These are phyloP conservation scores for Empidonax traillii DNA, from an alignment of 2,113 vertebrate species.

Conservation along the genomic window DNA sequence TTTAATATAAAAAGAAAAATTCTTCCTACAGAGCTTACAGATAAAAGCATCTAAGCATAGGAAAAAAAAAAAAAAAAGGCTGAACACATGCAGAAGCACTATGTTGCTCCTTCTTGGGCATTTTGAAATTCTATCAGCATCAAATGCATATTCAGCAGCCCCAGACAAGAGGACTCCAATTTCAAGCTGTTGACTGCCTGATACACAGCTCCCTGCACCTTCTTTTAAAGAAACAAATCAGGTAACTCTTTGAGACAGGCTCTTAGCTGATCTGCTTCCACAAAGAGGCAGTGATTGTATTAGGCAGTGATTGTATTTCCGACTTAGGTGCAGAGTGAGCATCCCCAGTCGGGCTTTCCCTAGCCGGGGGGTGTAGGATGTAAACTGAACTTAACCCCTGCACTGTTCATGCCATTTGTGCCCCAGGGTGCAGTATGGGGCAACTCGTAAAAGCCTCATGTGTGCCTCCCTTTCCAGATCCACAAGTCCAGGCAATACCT, in stretches of 20 bases:
- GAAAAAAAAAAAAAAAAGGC: background rate
- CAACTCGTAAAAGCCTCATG: background rate
- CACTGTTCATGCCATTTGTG: rapidly evolving
- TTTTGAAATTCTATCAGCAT: background rate
- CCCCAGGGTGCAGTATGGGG: rapidly evolving
- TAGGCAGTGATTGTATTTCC: background rate
- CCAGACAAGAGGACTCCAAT: background rate
- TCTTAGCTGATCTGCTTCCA: background rate
- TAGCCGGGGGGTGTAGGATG: background rate
- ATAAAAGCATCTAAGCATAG: background rate
- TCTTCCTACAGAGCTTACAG: background rate
- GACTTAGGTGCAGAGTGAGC: rapidly evolving
- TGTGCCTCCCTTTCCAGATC: background rate
- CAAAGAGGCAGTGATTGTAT: background rate
- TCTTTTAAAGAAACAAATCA: background rate
- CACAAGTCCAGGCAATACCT: background rate
- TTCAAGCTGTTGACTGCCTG: background rate
- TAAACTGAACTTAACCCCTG: rapidly evolving
- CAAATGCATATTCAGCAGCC: background rate
- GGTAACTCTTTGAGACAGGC: background rate
- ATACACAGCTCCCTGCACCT: rapidly evolving
- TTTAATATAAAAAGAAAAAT: background rate
- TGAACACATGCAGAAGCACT: background rate
- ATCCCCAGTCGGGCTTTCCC: background rate
- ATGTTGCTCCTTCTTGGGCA: rapidly evolving